Evolutionary conservation across 2,113 vertebrate genomes (phyloP).

Genomic region (Cyanocitta stelleri): DNA sequence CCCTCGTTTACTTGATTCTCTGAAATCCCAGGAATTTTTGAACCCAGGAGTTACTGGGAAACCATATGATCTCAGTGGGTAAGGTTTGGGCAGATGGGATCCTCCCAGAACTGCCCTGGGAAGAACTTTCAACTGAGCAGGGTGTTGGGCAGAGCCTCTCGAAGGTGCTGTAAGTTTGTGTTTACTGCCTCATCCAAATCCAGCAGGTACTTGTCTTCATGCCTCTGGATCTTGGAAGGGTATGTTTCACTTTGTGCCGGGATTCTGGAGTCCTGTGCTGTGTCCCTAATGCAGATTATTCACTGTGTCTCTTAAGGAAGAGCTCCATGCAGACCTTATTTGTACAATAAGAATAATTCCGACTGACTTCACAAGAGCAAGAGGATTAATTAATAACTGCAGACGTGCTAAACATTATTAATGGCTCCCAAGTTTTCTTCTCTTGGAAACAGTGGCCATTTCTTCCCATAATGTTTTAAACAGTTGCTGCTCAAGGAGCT

Average conservation of each 20-base stretch:
- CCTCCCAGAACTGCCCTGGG: background rate
- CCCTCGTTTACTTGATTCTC: background rate
- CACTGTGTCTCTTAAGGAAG: background rate
- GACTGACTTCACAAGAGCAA: background rate
- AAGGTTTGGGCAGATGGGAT: background rate
- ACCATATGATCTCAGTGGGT: background rate
- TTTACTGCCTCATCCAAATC: background rate
- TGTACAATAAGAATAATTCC: background rate
- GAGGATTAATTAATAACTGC: constrained; percentile 12
- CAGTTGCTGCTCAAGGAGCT: constrained; percentile 57
- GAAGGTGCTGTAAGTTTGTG: background rate
- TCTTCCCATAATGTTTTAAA: constrained; percentile 58
- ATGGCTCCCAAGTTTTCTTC: constrained; percentile 31
- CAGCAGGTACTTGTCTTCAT: background rate
- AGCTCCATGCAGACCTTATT: background rate
- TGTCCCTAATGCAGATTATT: background rate
- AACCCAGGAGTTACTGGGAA: background rate
- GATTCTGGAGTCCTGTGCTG: background rate
- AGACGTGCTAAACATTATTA: constrained; percentile 39
- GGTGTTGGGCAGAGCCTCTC: background rate
- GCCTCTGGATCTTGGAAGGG: background rate
- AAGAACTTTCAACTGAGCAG: background rate
- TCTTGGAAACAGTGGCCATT: constrained; percentile 46
- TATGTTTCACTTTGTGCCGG: background rate
- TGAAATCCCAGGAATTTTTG: background rate